Evolutionary conservation across 64 coral and sea anemone genomes (phyloP), one percentile per base, ranked within the genome.

Genomic region (Montipora cactus): DNA sequence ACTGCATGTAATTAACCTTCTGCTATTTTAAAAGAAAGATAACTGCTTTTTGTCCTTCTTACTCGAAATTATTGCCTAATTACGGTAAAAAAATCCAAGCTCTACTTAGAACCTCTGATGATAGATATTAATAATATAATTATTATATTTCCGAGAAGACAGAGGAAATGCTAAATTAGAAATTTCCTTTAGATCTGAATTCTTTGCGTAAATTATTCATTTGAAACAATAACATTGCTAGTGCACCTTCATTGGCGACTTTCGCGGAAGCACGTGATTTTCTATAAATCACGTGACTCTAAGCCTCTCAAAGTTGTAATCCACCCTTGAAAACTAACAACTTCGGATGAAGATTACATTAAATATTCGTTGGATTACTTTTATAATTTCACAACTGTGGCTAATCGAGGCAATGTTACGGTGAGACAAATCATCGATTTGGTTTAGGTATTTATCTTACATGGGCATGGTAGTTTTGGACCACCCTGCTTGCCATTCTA

Each of bases 161-260:
- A 20, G 47, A 11, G 64, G 28, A 66, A 66, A 7, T 59, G 58
- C 22, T 62, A 82, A 84, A 13, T 47, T 7, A 23, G 12, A 67
- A 49, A 19, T 78, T 50, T 71, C 45, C 49, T 85, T 48, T 9
- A 6, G 12, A 47, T 13, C 66, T 47, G 46, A 85, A 64, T 67
- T 11, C 21, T 15, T 68, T 84, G 64, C 59, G 37, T 85, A 64
- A 18, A 85, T 67, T 71, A 48, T 46, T 46, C 10, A 49, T 50
- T 71, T 85, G 82, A 49, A 70, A 71, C 67, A n/a, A 70, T 84
- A 69, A 69, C 81, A 23, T 71, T 7, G 81, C 59, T 68, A 67
- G 13, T 45, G 1, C 15, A 47, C 1, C 15, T 46, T 81, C 79
- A 81, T 20, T 52, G 19, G 19, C 75, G 12, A 15, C 1, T 14